phyloP scores from a whole-genome alignment of 2,113 vertebrate genomes.

The Dipodomys ordii region DNA sequence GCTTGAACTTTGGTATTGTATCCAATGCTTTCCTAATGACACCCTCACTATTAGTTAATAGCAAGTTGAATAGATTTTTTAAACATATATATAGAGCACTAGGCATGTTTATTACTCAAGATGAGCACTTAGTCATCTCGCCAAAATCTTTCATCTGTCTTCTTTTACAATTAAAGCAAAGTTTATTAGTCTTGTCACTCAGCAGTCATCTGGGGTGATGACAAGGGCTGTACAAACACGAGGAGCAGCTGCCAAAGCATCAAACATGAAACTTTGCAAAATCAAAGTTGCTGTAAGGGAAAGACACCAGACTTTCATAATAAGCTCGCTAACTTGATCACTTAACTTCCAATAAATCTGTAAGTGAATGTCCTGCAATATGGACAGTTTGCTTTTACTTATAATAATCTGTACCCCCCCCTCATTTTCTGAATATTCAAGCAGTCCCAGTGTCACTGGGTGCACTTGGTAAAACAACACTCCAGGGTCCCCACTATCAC shows the following conservation, averaged over 20 bases:
- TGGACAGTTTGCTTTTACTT: not conserved
- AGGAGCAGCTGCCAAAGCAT: constrained; percentile 81
- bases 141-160: constrained; percentile 85
- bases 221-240: constrained; percentile 78
- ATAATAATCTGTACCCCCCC: accelerated
- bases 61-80: constrained; percentile 73
- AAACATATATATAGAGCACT: constrained; percentile 60
- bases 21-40: not conserved
- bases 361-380: not conserved
- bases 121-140: constrained; percentile 75
- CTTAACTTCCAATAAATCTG: constrained; percentile 18
- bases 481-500: not conserved
- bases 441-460: not conserved
- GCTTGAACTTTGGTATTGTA: constrained; percentile 30
- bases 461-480: constrained; percentile 11
- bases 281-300: constrained; percentile 69
- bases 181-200: constrained; percentile 82
- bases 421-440: not conserved
- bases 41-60: constrained; percentile 75
- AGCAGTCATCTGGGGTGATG: constrained; percentile 78
- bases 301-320: constrained; percentile 54
- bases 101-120: constrained; percentile 71
- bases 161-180: constrained; percentile 78
- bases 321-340: constrained; percentile 41
- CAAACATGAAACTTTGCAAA: constrained; percentile 75